Evolutionary conservation across 2,113 vertebrate genomes (phyloP).

Genomic region (Vulpes lagopus): DNA sequence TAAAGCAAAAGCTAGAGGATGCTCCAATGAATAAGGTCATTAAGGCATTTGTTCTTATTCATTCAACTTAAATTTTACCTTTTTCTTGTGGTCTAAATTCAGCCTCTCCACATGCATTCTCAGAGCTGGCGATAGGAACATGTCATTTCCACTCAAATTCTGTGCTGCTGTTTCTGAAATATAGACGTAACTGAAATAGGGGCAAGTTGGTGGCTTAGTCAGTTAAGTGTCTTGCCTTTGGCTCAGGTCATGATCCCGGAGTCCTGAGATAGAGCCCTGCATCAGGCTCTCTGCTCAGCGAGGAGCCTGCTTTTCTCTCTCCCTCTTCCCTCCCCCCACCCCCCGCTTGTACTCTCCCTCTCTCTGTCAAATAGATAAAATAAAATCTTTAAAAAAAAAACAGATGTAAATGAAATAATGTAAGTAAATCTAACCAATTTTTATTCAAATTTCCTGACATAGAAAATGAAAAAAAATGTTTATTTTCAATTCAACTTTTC

Average conservation of each 20-base stretch:
- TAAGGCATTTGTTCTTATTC: neutral
- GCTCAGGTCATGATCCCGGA: too few relatives aligned
- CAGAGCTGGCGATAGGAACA: neutral
- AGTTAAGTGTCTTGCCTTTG: too few relatives aligned
- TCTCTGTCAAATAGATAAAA: too few relatives aligned
- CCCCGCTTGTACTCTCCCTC: too few relatives aligned
- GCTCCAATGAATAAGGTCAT: neutral
- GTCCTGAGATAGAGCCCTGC: too few relatives aligned
- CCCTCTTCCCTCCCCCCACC: too few relatives aligned
- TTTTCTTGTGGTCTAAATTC: neutral
- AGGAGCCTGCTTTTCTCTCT: too few relatives aligned
- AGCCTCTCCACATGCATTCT: neutral
- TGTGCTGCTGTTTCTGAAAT: neutral
- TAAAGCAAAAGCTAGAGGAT: neutral
- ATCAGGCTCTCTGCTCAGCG: too few relatives aligned
- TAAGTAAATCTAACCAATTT: slow-evolving; percentile 17
- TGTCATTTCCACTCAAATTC: neutral
- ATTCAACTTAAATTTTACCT: neutral
- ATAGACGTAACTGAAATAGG: neutral
- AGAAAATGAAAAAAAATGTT: neutral
- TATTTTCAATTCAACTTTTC: neutral
- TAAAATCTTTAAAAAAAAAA: too few relatives aligned
- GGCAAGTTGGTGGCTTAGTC: too few relatives aligned
- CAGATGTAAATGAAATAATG: neutral
- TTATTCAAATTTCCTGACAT: slow-evolving; percentile 23